A percentile compares a stretch with the other conserved stretches of the same genome.
Evolutionary conservation across 2,113 vertebrate genomes (phyloP).

Genomic region (Syngnathus floridae): DNA sequence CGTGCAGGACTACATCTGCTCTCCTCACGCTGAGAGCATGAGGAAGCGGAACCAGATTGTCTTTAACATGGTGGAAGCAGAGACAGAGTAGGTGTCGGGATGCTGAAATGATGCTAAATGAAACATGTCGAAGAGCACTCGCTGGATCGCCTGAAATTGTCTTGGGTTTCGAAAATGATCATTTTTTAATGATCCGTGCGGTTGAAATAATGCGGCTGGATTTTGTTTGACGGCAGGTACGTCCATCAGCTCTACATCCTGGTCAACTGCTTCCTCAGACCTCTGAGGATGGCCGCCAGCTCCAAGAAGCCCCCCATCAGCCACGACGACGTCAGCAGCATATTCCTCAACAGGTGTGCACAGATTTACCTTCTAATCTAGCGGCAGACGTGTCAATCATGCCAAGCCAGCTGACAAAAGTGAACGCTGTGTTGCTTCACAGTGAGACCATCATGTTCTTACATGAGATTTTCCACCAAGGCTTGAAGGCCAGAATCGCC

Average conservation of each 20-base stretch:
- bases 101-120: not conserved
- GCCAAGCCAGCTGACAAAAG: not conserved
- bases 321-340: slow-evolving; percentile 94
- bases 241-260: slow-evolving; percentile 93
- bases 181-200: too few species aligned
- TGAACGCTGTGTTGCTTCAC: slow-evolving; percentile 18
- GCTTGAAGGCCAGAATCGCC: slow-evolving; percentile 93
- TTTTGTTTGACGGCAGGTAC: slow-evolving; percentile 43
- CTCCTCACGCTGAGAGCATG: slow-evolving; percentile 98
- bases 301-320: slow-evolving; percentile 95
- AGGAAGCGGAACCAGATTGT: slow-evolving; percentile 98
- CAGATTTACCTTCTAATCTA: slow-evolving; percentile 1
- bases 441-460: slow-evolving; percentile 99
- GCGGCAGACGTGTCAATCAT: slow-evolving; percentile 8
- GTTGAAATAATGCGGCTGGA: too few species aligned
- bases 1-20: slow-evolving; percentile 98
- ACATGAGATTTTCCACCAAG: slow-evolving; percentile 99
- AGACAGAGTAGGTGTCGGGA: slow-evolving; percentile 78
- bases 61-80: slow-evolving; percentile 98
- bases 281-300: slow-evolving; percentile 94
- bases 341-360: slow-evolving; percentile 96
- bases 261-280: slow-evolving; percentile 92
- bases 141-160: not conserved
- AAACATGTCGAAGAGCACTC: not conserved
- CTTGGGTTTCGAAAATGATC: too few species aligned